phyloP scores from a whole-genome alignment of 2,888 invertebrate species.

The Erebia palarica region DNA sequence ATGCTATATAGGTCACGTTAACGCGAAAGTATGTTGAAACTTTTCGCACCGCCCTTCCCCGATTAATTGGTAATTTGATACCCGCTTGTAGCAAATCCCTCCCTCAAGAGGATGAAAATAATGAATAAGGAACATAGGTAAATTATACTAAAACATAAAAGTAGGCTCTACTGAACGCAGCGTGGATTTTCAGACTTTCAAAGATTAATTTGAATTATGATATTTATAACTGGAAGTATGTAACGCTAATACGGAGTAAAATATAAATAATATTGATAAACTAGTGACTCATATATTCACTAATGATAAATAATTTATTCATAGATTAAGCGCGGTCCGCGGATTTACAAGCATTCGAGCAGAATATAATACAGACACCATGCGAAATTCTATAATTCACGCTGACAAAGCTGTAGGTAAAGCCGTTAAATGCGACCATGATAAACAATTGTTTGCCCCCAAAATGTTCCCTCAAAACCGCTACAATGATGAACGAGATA shows the following conservation, averaged over 20 bases:
- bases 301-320: neutral
- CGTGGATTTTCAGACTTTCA: neutral
- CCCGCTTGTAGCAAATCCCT: neutral
- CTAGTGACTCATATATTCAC: no score
- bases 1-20: slow-evolving; percentile 28
- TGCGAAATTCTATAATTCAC: neutral
- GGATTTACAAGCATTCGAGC: neutral
- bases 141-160: neutral
- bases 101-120: slow-evolving; percentile 3
- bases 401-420: slow-evolving; percentile 9
- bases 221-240: no score
- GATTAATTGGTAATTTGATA: slow-evolving; percentile 16
- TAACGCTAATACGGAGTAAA: neutral
- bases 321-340: neutral
- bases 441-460: slow-evolving; percentile 10
- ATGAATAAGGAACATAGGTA: neutral
- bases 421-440: slow-evolving; percentile 1
- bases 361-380: neutral
- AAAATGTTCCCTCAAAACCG: slow-evolving; percentile 16
- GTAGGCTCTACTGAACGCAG: neutral
- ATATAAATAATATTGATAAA: no score
- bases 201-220: no score
- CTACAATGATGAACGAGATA: slow-evolving; percentile 1
- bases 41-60: slow-evolving; percentile 4
- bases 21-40: slow-evolving; percentile 21